A percentile compares a stretch with the other conserved stretches of the same genome.
These are phyloP conservation scores for Eilema caniola DNA, from an alignment of 2,888 invertebrate species.

Conservation along the genomic window DNA sequence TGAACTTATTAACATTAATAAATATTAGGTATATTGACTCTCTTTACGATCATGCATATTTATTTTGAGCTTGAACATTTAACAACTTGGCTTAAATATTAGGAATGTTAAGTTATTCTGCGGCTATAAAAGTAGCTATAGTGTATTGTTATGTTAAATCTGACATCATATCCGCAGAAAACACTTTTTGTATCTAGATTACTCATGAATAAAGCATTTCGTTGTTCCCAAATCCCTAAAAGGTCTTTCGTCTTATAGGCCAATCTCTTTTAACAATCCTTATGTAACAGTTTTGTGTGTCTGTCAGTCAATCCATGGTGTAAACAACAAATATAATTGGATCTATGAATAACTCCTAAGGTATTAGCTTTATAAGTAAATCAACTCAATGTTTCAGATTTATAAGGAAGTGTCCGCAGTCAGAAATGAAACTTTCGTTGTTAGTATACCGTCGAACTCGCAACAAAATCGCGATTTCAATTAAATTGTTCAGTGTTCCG, in stretches of 20 bases:
- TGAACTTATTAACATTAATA: no score
- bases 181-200: background rate
- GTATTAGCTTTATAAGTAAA: background rate
- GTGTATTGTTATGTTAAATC: slow-evolving; percentile 4
- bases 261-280: background rate
- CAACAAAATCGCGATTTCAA: slow-evolving; percentile 33
- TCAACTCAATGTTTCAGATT: background rate
- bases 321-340: background rate
- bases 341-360: slow-evolving; percentile 4
- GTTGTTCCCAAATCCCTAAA: background rate
- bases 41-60: background rate
- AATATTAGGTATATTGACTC: no score
- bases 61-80: background rate
- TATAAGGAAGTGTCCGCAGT: background rate
- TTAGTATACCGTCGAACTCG: slow-evolving; percentile 19
- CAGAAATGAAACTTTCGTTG: background rate
- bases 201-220: slow-evolving; percentile 4
- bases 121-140: background rate
- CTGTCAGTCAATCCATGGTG: background rate
- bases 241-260: background rate
- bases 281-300: background rate
- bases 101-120: background rate
- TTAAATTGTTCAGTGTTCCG: slow-evolving; percentile 34
- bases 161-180: background rate
- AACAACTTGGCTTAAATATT: background rate